Conservation (phyloP, 2,113 vertebrate species). For the Hipposideros armiger region DNA sequence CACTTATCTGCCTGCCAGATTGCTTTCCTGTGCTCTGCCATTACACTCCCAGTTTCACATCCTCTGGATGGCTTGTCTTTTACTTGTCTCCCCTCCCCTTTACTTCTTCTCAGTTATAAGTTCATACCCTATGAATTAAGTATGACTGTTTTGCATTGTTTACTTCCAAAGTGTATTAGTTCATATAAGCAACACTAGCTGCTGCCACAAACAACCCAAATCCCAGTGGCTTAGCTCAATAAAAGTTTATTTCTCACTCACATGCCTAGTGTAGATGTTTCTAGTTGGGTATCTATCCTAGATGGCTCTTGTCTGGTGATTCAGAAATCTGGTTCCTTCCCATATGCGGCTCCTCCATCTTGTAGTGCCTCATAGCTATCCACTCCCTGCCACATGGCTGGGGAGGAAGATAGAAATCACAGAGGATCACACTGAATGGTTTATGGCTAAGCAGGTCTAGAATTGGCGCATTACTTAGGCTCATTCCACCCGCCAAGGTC, state of each 20-base stretch:
- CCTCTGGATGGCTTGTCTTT: not conserved
- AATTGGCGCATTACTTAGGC: not conserved
- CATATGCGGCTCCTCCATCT: not conserved
- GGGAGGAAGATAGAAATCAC: not conserved
- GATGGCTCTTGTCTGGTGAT: not conserved
- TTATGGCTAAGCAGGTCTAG: not conserved
- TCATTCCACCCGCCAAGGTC: not conserved
- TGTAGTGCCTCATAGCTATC: not conserved
- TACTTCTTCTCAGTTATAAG: conserved; percentile 25
- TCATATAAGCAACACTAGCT: not conserved
- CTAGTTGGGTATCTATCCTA: not conserved
- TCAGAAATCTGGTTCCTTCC: not conserved
- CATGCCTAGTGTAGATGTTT: not conserved
- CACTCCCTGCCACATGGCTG: not conserved
- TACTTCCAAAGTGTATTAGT: not conserved
- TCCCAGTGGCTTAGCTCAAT: not conserved
- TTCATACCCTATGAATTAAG: not conserved
- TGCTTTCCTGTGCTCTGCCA: not conserved
- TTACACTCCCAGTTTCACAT: not conserved
- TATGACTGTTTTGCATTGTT: not conserved
- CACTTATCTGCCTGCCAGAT: not conserved
- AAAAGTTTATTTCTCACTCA: conserved; percentile 23
- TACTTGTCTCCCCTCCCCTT: not conserved
- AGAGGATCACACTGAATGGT: not conserved
- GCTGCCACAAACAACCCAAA: not conserved